Conservation (phyloP, 2,888 invertebrate genomes). For the Lobophora halterata region DNA sequence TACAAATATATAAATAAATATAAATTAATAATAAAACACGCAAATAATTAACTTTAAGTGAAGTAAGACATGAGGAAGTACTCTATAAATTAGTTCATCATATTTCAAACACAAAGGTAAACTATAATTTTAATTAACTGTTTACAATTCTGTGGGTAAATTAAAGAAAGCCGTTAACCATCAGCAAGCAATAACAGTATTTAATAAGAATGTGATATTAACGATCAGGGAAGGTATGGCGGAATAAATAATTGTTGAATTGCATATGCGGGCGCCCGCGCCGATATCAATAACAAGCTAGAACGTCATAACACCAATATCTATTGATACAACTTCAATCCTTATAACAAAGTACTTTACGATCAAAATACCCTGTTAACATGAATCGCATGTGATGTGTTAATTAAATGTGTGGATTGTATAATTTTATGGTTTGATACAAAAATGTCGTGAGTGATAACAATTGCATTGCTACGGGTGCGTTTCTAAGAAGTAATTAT, state of each 20-base stretch:
- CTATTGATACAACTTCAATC: slow-evolving; percentile 35
- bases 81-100: too few species aligned
- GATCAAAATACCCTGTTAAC: slow-evolving; percentile 13
- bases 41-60: too few species aligned
- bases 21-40: too few species aligned
- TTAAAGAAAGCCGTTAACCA: slow-evolving; percentile 69
- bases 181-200: slow-evolving; percentile 60
- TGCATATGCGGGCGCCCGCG: slow-evolving; percentile 72
- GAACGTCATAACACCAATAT: slow-evolving; percentile 31
- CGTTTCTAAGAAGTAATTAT: slow-evolving; percentile 17
- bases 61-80: neutral
- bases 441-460: slow-evolving; percentile 59
- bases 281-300: slow-evolving; percentile 35
- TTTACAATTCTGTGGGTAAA: slow-evolving; percentile 10
- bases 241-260: slow-evolving; percentile 58
- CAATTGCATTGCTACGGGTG: slow-evolving; percentile 29
- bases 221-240: slow-evolving; percentile 71
- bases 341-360: slow-evolving; percentile 29
- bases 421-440: slow-evolving; percentile 58
- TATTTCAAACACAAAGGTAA: neutral
- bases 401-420: slow-evolving; percentile 23
- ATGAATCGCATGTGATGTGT: slow-evolving; percentile 8
- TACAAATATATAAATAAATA: too few species aligned
- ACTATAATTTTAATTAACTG: slow-evolving; percentile 2
- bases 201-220: slow-evolving; percentile 71